A percentile compares a stretch with the other conserved stretches of the same genome.
phyloP scores from a whole-genome alignment of 2,888 invertebrate species.

The Pandemis corylana region DNA sequence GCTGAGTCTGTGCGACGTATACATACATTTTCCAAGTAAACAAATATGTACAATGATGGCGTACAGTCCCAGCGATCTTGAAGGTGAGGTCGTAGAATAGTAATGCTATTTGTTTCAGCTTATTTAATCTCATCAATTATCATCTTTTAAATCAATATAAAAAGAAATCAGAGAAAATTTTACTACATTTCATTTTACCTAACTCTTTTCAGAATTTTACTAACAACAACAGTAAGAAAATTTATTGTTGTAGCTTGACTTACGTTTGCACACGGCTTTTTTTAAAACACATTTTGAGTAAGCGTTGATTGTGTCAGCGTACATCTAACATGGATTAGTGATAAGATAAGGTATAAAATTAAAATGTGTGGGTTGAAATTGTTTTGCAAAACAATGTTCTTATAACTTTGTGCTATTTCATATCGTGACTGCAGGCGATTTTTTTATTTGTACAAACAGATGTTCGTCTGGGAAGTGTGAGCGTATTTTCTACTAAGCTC shows the following conservation, averaged over 20 bases:
- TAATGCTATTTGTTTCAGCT: not conserved
- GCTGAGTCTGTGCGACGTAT: not conserved
- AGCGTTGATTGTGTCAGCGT: slow-evolving; percentile 42
- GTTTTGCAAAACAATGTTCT: slow-evolving; percentile 40
- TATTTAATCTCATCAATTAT: not conserved
- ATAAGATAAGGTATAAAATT: slow-evolving; percentile 32
- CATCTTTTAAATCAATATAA: not conserved
- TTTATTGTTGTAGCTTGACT: not conserved
- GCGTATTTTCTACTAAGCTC: slow-evolving; percentile 82
- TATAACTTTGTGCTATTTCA: slow-evolving; percentile 71
- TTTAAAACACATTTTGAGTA: slow-evolving; percentile 23
- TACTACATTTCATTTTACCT: not conserved
- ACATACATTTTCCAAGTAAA: not conserved
- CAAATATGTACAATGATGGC: not conserved
- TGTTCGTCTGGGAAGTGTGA: slow-evolving; percentile 82
- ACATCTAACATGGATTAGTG: slow-evolving; percentile 41
- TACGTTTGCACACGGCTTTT: slow-evolving; percentile 16
- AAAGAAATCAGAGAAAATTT: not conserved
- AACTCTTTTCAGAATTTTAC: not conserved
- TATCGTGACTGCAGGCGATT: slow-evolving; percentile 72
- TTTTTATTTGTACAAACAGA: slow-evolving; percentile 70
- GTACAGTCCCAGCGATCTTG: not conserved
- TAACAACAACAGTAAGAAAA: not conserved
- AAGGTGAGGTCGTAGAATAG: not conserved
- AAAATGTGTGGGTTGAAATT: slow-evolving; percentile 37